These are phyloP conservation scores for Sebastes taczanowskii DNA, from an alignment of 2,797 vertebrate genomes.

Conservation along the genomic window DNA sequence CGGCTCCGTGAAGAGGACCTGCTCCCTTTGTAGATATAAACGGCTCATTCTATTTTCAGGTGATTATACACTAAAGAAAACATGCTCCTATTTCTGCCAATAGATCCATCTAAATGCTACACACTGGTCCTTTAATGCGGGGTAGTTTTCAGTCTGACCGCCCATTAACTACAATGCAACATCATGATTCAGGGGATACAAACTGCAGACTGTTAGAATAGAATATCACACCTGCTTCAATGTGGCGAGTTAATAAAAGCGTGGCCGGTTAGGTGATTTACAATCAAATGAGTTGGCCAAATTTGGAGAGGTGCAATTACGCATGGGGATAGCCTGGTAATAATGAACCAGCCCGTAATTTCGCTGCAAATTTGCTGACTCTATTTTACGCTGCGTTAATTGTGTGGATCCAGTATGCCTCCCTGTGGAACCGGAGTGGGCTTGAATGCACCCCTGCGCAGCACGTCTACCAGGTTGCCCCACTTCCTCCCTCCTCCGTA, in stretches of 20 bases:
- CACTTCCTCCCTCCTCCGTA: slow-evolving; percentile 69
- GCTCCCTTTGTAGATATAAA: not conserved
- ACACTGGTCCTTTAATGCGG: not conserved
- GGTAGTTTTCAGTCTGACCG: not conserved
- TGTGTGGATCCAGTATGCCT: slow-evolving; percentile 61
- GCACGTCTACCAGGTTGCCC: slow-evolving; percentile 64
- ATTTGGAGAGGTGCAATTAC: slow-evolving; percentile 54
- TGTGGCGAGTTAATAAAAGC: slow-evolving; percentile 43
- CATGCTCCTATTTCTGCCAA: not conserved
- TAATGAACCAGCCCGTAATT: slow-evolving; percentile 66
- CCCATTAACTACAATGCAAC: not conserved
- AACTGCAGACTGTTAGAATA: not conserved
- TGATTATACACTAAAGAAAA: not conserved
- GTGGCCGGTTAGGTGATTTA: slow-evolving; percentile 48
- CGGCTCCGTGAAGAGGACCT: not conserved
- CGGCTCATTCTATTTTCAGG: accelerated
- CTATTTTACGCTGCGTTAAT: slow-evolving; percentile 61
- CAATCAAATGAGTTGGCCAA: slow-evolving; percentile 55
- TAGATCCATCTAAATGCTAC: not conserved
- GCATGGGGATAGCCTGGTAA: slow-evolving; percentile 49
- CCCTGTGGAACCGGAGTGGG: slow-evolving; percentile 48
- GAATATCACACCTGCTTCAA: slow-evolving; percentile 9
- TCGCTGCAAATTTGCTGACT: slow-evolving; percentile 65
- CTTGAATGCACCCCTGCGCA: slow-evolving; percentile 49
- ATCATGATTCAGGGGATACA: not conserved